These are phyloP conservation scores for Eospalax fontanierii DNA, from an alignment of 2,797 vertebrate species.

Conservation along the genomic window DNA sequence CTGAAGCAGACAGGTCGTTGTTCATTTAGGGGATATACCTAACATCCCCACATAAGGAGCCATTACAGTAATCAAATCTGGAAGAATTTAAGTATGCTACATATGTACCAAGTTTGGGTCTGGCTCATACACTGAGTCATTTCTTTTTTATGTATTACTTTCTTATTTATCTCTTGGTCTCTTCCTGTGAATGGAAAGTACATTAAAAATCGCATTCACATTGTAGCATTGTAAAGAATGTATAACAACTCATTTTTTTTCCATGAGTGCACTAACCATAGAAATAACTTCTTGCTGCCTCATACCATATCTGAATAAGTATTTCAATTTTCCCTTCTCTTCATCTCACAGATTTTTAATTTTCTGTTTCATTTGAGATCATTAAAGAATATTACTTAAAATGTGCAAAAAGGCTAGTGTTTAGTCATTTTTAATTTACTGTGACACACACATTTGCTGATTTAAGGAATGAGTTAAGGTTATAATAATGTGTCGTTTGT, in stretches of 20 bases:
- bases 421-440: constrained; percentile 85
- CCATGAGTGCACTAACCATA: constrained; percentile 66
- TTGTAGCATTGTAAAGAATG: constrained; percentile 64
- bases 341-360: constrained; percentile 86
- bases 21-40: neutral
- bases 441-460: constrained; percentile 79
- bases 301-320: constrained; percentile 78
- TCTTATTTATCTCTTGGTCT: constrained; percentile 64
- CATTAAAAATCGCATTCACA: constrained; percentile 60
- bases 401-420: constrained; percentile 72
- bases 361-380: constrained; percentile 86
- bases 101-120: constrained; percentile 13
- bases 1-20: neutral
- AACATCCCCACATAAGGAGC: neutral
- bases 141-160: constrained; percentile 70
- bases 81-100: constrained; percentile 20
- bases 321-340: constrained; percentile 82
- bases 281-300: constrained; percentile 75
- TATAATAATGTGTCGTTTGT: constrained; percentile 67
- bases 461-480: constrained; percentile 76
- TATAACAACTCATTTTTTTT: constrained; percentile 72
- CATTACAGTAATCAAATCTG: neutral
- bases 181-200: constrained; percentile 61
- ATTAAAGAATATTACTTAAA: constrained; percentile 83
- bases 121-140: constrained; percentile 49